Percentiles rank a stretch among this genome's conserved stretches.
Conservation (phyloP, 2,797 vertebrate genomes). For the Apogon hyalosoma region DNA sequence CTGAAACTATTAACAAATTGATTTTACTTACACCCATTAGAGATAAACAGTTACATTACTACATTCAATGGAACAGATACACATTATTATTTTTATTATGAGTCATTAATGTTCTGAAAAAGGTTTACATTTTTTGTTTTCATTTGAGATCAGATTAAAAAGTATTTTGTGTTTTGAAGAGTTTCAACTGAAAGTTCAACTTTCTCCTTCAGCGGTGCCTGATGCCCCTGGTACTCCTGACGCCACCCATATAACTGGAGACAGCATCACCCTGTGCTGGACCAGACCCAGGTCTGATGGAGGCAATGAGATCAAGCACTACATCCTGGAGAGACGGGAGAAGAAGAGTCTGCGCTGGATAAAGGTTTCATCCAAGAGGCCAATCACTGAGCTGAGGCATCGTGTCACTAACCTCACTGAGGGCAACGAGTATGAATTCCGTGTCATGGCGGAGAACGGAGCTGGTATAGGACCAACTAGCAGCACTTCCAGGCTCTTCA, state of each 20-base stretch:
- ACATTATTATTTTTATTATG: too few species aligned
- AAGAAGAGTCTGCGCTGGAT: conserved; percentile 98
- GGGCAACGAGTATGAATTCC: conserved; percentile 99
- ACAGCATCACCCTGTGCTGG: conserved; percentile 96
- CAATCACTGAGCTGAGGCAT: conserved; percentile 93
- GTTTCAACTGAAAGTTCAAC: not conserved
- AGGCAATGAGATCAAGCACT: conserved; percentile 96
- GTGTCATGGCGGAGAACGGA: conserved; percentile 96
- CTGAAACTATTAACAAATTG: too few species aligned
- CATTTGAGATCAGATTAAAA: too few species aligned
- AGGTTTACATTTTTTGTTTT: too few species aligned
- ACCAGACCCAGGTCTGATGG: conserved; percentile 93
- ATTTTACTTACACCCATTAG: too few species aligned
- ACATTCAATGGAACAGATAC: too few species aligned
- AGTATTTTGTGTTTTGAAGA: too few species aligned
- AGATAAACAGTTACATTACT: too few species aligned
- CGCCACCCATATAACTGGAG: conserved; percentile 92
- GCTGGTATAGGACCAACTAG: conserved; percentile 94
- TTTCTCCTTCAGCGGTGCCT: conserved; percentile 87
- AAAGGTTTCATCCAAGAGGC: conserved; percentile 95
- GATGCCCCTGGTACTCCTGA: conserved; percentile 96
- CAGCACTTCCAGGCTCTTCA: conserved; percentile 93
- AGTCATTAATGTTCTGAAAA: too few species aligned
- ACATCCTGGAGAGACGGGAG: conserved; percentile 97
- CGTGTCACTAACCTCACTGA: conserved; percentile 93